These are phyloP conservation scores for Augiades crinisus DNA, from an alignment of 2,888 invertebrate species.

Conservation along the genomic window DNA sequence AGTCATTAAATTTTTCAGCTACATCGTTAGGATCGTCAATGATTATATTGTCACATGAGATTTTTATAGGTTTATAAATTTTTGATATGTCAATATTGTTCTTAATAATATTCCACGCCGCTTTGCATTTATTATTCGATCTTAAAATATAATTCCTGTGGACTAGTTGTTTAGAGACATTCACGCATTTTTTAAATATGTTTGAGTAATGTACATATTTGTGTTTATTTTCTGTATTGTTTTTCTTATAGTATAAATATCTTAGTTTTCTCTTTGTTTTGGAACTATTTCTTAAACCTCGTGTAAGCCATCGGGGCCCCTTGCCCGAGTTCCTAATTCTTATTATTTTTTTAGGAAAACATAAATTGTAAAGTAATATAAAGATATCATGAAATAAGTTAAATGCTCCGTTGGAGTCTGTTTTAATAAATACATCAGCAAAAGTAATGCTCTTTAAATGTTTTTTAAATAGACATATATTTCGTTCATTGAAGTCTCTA, in stretches of 20 bases:
- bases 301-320: constrained; percentile 9
- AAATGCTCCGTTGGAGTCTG: neutral
- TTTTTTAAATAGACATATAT: no score
- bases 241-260: constrained; percentile 6
- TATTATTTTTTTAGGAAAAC: neutral
- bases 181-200: constrained; percentile 6
- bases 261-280: constrained; percentile 12
- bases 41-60: neutral
- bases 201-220: constrained; percentile 15
- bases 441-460: no score
- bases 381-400: constrained; percentile 1
- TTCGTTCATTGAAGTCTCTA: no score
- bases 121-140: constrained; percentile 3
- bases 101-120: constrained; percentile 20
- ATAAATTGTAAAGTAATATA: neutral
- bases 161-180: neutral
- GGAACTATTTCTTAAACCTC: constrained; percentile 18
- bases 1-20: constrained; percentile 16
- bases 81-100: neutral
- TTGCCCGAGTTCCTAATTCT: neutral
- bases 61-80: neutral
- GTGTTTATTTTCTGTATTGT: neutral
- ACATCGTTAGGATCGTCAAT: constrained; percentile 9
- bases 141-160: neutral
- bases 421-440: neutral